These are phyloP conservation scores for Anthopleura sola DNA, from an alignment of 64 coral and sea anemone species.

Conservation along the genomic window DNA sequence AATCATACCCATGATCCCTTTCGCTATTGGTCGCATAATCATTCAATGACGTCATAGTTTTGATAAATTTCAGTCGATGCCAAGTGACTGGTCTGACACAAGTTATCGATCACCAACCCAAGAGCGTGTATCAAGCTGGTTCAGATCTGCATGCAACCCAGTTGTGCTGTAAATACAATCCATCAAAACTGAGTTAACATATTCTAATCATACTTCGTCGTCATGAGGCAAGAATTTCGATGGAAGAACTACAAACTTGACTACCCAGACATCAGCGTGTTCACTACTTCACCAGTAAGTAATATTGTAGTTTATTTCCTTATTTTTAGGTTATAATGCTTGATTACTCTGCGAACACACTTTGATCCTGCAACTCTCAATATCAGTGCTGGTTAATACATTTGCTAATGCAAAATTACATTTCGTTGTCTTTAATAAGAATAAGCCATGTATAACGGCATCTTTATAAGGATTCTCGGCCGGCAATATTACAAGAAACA, in stretches of 20 bases:
- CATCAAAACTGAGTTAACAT: not conserved
- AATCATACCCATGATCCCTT: not conserved
- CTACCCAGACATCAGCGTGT: conserved; percentile 35
- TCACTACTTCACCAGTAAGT: conserved; percentile 54
- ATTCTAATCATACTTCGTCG: not conserved
- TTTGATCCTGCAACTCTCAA: too few species aligned
- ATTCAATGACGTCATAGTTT: not conserved
- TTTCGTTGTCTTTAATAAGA: too few species aligned
- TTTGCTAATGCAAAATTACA: too few species aligned
- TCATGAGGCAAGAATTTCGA: conserved; percentile 24
- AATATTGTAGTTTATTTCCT: not conserved
- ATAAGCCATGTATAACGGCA: too few species aligned
- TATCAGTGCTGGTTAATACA: too few species aligned
- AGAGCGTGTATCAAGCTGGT: not conserved
- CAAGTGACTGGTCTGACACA: not conserved
- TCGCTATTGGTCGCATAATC: not conserved
- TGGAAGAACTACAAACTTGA: conserved; percentile 21
- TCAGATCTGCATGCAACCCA: not conserved
- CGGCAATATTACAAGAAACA: not conserved
- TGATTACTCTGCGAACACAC: not conserved
- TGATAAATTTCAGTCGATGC: not conserved
- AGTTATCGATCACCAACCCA: not conserved
- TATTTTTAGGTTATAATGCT: not conserved
- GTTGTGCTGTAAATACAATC: not conserved
- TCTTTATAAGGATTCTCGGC: too few species aligned